Percentiles rank a stretch among this genome's conserved stretches.
Evolutionary conservation across 2,113 vertebrate genomes (phyloP).

Genomic region (Brienomyrus brachyistius): DNA sequence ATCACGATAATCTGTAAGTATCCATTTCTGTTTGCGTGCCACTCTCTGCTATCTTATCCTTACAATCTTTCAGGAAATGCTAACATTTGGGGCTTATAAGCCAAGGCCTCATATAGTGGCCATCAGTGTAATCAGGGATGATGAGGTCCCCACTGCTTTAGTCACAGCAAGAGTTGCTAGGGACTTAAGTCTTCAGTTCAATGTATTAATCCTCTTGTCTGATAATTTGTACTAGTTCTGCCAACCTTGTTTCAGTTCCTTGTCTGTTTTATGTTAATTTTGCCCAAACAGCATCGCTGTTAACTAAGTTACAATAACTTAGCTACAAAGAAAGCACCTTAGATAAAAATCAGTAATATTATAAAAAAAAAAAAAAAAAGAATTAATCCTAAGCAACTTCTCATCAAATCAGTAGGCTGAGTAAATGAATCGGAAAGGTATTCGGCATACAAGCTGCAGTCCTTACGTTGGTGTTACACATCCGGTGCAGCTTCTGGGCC

Average conservation of each 20-base stretch:
- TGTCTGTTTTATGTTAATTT: not conserved
- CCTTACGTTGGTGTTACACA: slow-evolving; percentile 81
- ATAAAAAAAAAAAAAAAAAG: too few species aligned
- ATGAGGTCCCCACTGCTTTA: not conserved
- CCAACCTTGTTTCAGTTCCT: not conserved
- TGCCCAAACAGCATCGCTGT: not conserved
- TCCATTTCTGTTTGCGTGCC: not conserved
- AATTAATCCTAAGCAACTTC: not conserved
- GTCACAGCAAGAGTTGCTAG: not conserved
- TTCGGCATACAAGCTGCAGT: not conserved
- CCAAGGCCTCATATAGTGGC: not conserved
- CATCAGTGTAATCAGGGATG: not conserved
- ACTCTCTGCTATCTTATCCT: not conserved
- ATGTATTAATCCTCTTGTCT: not conserved
- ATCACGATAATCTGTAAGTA: not conserved
- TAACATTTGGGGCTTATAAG: not conserved
- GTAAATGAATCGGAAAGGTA: not conserved
- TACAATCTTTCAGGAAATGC: not conserved
- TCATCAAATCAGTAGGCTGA: not conserved
- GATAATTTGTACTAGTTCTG: not conserved
- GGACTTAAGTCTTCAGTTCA: not conserved
- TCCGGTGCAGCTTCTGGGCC: slow-evolving; percentile 65
- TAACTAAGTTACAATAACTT: not conserved
- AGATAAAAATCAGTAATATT: not conserved
- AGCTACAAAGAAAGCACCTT: not conserved